Evolutionary conservation across 2,113 vertebrate species (phyloP).

Genomic region (Chaetodon trifascialis): DNA sequence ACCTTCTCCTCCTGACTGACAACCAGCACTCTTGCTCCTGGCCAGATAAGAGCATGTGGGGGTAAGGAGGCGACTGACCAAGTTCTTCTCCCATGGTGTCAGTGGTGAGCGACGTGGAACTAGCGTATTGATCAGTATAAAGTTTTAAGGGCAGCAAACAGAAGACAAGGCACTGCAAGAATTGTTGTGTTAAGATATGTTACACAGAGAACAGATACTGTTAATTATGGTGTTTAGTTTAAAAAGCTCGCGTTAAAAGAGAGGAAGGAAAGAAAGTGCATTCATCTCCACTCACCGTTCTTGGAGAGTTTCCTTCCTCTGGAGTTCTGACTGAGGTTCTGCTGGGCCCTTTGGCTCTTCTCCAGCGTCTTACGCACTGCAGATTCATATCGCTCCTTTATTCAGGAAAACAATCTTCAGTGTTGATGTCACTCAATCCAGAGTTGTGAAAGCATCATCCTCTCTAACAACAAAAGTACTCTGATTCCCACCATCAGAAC

Average conservation of each 20-base stretch:
- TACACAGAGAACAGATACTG: slow-evolving; percentile 32
- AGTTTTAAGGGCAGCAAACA: slow-evolving; percentile 55
- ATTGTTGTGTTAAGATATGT: slow-evolving; percentile 31
- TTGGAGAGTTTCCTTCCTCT: slow-evolving; percentile 86
- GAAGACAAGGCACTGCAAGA: slow-evolving; percentile 46
- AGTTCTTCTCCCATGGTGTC: slow-evolving; percentile 93
- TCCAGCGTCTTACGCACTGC: slow-evolving; percentile 92
- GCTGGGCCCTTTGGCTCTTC: slow-evolving; percentile 90
- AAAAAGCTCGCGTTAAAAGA: slow-evolving; percentile 28
- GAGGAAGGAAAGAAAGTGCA: not conserved
- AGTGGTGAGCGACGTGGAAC: slow-evolving; percentile 90
- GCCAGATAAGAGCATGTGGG: slow-evolving; percentile 96
- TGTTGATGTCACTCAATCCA: not conserved
- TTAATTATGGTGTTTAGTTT: slow-evolving; percentile 20
- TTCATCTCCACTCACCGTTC: slow-evolving; percentile 76
- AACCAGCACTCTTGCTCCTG: slow-evolving; percentile 94
- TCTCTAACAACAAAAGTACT: not conserved
- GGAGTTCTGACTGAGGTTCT: slow-evolving; percentile 85
- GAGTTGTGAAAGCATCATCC: slow-evolving; percentile 4
- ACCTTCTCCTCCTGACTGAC: slow-evolving; percentile 92
- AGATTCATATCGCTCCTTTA: slow-evolving; percentile 92
- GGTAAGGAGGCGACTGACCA: slow-evolving; percentile 93
- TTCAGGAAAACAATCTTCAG: slow-evolving; percentile 36
- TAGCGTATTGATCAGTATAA: slow-evolving; percentile 72
- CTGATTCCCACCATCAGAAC: slow-evolving; percentile 1